These are phyloP conservation scores for Ectemnius lituratus DNA, from an alignment of 2,888 invertebrate species.

Conservation along the genomic window DNA sequence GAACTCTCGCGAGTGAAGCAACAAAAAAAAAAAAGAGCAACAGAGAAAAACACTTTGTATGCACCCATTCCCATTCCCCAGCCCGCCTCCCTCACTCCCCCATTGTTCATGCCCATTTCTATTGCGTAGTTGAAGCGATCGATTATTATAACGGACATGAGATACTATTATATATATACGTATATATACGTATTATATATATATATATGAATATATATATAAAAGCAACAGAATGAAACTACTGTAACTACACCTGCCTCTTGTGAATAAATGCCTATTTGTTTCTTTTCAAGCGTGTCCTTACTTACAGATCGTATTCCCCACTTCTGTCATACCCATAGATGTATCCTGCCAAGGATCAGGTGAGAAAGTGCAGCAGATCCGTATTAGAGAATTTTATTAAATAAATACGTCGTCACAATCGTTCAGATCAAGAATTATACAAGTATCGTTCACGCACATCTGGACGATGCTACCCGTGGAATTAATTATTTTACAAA, in stretches of 20 bases:
- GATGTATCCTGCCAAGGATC: not conserved
- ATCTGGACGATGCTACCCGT: constrained; percentile 7
- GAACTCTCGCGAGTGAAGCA: too few species aligned
- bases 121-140: constrained; percentile 71
- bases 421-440: constrained; percentile 56
- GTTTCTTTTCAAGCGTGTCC: constrained; percentile 73
- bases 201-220: constrained; percentile 54
- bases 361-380: not conserved
- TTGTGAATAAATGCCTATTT: constrained; percentile 78
- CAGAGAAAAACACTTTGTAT: constrained; percentile 61
- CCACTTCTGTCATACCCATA: not conserved
- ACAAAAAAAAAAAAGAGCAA: constrained; percentile 35
- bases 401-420: constrained; percentile 64
- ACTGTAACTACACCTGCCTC: constrained; percentile 77
- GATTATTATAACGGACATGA: constrained; percentile 68
- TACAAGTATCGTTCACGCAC: constrained; percentile 50
- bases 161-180: constrained; percentile 61
- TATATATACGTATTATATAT: constrained; percentile 37
- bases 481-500: constrained; percentile 27
- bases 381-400: constrained; percentile 60
- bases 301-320: constrained; percentile 17
- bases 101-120: constrained; percentile 72
- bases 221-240: constrained; percentile 72
- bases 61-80: constrained; percentile 59
- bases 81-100: constrained; percentile 33